Evolutionary conservation across 2,888 invertebrate genomes (phyloP), one percentile per base, ranked within the genome.

Genomic region (Chrysolina haemoptera): DNA sequence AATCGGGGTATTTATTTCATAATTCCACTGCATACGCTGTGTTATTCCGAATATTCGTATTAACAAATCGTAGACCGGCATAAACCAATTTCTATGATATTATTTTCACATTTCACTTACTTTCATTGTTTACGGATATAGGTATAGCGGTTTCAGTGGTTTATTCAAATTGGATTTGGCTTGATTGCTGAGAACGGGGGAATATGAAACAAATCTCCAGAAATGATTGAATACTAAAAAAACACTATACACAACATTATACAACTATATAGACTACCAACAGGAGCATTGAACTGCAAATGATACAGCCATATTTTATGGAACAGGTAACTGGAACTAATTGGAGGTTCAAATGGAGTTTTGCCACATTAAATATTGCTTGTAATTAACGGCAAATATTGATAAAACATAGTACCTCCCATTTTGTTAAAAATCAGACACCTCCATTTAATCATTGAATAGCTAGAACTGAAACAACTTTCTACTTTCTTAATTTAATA

Each of bases 1-100:
- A 20, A 59, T 63, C 68, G 69, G 80, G 81, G 81, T 77, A 82
- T 83, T 83, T 82, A 83, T 83, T 84, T 82, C 78, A 82, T 82
- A 82, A 83, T 82, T 82, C 82, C 78, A 79, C 80, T 74, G 74
- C 63, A 75, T 74, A 64, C 68, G 73, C 73, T 43, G 66, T 68
- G 72, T 76, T 73, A 74, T 75, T 71, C 64, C 62, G 66, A 71
- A 78, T 62, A 71, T 71, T 64, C 76, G 73, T 74, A 76, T 78
- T 74, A 78, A 78, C 78, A 76, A 74, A 74, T 73, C 65, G 76
- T 73, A 73, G 70, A 71, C 74, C 65, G 71, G 64, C 75, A 78
- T 75, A 75, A 74, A 78, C 73, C 78, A 68, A 74, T 76, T 75
- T 73, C 73, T 73, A 68, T 66, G 62, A 62, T 73, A 72, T 76